These are phyloP conservation scores for Hydraecia micacea DNA, from an alignment of 2,888 invertebrate species.

Conservation along the genomic window DNA sequence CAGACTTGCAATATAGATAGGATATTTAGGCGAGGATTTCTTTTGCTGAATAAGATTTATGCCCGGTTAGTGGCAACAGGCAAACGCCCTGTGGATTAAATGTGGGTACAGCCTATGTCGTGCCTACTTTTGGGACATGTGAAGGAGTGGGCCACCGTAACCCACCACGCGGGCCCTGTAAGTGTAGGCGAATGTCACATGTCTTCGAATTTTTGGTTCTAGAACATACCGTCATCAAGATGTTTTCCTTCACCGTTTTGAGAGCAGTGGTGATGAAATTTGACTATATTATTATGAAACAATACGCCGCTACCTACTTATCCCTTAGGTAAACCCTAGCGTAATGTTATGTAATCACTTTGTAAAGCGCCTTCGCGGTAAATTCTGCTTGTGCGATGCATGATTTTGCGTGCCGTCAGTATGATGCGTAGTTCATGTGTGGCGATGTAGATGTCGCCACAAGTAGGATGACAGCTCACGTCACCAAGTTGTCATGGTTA, in stretches of 20 bases:
- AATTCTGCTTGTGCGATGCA: not conserved
- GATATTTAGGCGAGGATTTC: not conserved
- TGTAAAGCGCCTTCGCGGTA: not conserved
- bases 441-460: too few species aligned
- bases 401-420: too few species aligned
- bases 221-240: not conserved
- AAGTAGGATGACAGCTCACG: too few species aligned
- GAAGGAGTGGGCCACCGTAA: not conserved
- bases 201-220: not conserved
- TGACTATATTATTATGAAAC: not conserved
- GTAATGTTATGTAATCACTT: not conserved
- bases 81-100: not conserved
- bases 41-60: not conserved
- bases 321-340: not conserved
- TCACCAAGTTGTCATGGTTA: too few species aligned
- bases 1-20: conserved; percentile 4
- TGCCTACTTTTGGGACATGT: not conserved
- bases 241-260: not conserved
- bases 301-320: not conserved
- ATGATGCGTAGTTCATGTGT: too few species aligned
- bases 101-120: not conserved
- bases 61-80: not conserved
- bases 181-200: not conserved
- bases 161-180: not conserved
- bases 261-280: not conserved